Conservation (phyloP, 2,888 invertebrate genomes). For the Drosophila borealis region DNA sequence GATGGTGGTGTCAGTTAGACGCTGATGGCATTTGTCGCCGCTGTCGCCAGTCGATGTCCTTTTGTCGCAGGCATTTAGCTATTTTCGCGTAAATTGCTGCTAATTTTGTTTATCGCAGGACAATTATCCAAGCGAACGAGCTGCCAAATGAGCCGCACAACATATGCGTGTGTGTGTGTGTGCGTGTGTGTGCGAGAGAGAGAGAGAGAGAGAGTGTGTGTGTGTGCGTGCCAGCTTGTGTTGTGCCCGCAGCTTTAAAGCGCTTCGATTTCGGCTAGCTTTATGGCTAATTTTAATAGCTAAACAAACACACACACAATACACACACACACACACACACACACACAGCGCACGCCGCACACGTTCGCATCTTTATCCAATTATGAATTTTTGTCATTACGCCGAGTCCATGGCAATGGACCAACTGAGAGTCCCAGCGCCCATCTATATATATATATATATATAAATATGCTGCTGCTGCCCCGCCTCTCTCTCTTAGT, state of each 20-base stretch:
- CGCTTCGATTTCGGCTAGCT: conserved; percentile 18
- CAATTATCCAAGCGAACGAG: conserved; percentile 85
- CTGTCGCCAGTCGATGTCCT: conserved; percentile 41
- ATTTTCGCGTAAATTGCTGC: conserved; percentile 83
- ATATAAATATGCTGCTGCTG: not conserved
- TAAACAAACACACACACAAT: conserved; percentile 9
- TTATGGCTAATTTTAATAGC: conserved; percentile 34
- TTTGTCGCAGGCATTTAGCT: conserved; percentile 58
- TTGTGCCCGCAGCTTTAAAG: conserved; percentile 28
- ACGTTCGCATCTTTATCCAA: conserved; percentile 78
- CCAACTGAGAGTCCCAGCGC: conserved; percentile 30
- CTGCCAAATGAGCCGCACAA: conserved; percentile 83
- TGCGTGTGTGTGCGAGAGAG: not conserved
- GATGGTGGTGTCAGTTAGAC: conserved; percentile 26
- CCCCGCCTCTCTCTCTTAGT: not conserved
- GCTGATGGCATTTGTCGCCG: conserved; percentile 71
- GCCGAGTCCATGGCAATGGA: conserved; percentile 70
- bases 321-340: not conserved
- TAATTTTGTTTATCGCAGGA: conserved; percentile 84
- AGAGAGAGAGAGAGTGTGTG: not conserved
- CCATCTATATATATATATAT: conserved; percentile 8
- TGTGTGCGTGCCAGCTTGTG: not conserved
- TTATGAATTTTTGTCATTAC: conserved; percentile 81
- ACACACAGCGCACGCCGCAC: conserved; percentile 30
- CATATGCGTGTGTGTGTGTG: conserved; percentile 5